Evolutionary conservation across 2,888 invertebrate genomes (phyloP).

Genomic region (Volucella zonaria): DNA sequence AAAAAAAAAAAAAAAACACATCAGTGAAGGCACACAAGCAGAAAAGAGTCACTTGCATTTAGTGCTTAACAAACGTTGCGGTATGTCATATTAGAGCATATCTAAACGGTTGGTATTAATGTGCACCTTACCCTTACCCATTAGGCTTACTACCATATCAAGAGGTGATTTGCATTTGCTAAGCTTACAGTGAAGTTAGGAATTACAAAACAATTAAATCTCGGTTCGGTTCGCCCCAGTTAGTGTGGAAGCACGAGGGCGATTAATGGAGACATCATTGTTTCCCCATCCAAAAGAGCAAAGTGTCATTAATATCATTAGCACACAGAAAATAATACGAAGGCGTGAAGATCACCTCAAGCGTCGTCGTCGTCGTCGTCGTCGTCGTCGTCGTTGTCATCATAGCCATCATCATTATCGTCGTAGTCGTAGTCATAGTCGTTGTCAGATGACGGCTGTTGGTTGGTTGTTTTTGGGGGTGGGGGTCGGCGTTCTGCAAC

Average conservation of each 20-base stretch:
- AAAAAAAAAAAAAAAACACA: constrained; percentile 20
- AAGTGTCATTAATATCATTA: constrained; percentile 57
- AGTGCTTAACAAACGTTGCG: constrained; percentile 39
- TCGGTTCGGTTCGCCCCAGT: constrained; percentile 39
- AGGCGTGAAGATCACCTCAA: constrained; percentile 65
- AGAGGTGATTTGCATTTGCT: constrained; percentile 30
- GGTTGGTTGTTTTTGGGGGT: background rate
- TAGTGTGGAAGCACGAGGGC: constrained; percentile 12
- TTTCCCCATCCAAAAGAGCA: background rate
- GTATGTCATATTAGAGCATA: constrained; percentile 33
- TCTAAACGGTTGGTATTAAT: background rate
- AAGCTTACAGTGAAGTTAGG: background rate
- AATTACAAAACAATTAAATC: constrained; percentile 48
- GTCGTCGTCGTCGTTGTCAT: too few relatives aligned
- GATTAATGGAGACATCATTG: constrained; percentile 60
- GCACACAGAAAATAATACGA: constrained; percentile 38
- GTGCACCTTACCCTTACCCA: background rate
- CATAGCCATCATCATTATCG: too few relatives aligned
- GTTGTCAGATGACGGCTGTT: too few relatives aligned
- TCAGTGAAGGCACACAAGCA: constrained; percentile 31
- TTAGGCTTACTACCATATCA: background rate
- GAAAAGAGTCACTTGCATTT: constrained; percentile 34
- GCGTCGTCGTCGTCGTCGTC: background rate
- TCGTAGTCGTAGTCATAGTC: too few relatives aligned
- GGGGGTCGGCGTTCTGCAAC: background rate